Evolutionary conservation across 1,140 invertebrate species (phyloP), one percentile per base, ranked within the genome.

Genomic region (Phymastichus coffea): DNA sequence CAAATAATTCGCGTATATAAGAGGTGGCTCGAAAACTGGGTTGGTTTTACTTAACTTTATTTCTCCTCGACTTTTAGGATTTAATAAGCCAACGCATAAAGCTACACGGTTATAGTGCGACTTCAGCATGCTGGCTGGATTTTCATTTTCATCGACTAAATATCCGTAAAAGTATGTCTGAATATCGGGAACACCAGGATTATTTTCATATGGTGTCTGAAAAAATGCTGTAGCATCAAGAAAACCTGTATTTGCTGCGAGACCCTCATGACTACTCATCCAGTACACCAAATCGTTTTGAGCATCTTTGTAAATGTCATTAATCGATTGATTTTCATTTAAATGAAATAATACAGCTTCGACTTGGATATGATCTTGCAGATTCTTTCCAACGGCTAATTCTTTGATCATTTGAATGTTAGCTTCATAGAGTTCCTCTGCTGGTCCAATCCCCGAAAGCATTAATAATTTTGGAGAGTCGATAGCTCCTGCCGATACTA

Each of bases 371-470:
- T 88, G 87, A 69, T 87, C 86, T 72, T 85, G 82, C 55, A 84
- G 76, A 68, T 83, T 81, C 15, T 78, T 53, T 14, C 83, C 84
- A 9, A 84, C 83, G 2, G 80, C 77, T 57, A 86, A 81, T 66
- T 86, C 76, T 14, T 78, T 60, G 14, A 84, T 56, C 1, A 79
- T 63, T 9, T 78, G 77, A 35, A 87, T 85, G 56, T 81, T 80
- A 22, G 80, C 64, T 64, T 84, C 77, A 22, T 81, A 69, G 9
- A 92, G 70, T 64, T 90, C 81, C 57, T 81, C 70, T 59, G 64
- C 76, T 2, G 85, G 86, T 8, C 87, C 88, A 40, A 89, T 80
- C 33, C 88, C 88, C 12, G 86, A 88, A 3, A 88, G 62, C 80
- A 88, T 82, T 3, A 90, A 71, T 17, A 90, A 52, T 59, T 86